These are phyloP conservation scores for Uropetala carovei DNA, from an alignment of 2,888 invertebrate genomes.

Conservation along the genomic window DNA sequence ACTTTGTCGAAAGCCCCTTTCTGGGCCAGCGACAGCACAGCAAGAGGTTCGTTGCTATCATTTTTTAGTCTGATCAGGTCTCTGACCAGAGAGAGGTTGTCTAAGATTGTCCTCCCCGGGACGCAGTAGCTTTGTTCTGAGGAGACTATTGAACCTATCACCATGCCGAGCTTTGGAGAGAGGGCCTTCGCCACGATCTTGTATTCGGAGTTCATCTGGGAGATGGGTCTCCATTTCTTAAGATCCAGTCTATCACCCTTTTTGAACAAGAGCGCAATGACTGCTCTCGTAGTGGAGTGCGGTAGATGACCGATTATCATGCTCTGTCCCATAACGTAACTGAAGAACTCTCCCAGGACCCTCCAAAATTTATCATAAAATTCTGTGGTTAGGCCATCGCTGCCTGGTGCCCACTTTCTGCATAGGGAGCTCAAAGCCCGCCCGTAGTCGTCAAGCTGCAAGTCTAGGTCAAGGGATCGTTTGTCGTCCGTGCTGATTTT, in stretches of 20 bases:
- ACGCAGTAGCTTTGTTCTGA: neutral
- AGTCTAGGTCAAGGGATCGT: too few relatives aligned
- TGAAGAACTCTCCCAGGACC: too few relatives aligned
- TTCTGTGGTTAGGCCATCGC: too few relatives aligned
- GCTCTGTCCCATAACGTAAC: too few relatives aligned
- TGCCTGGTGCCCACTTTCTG: too few relatives aligned
- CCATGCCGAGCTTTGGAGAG: neutral
- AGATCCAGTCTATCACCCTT: constrained; percentile 28
- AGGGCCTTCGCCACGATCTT: constrained; percentile 59
- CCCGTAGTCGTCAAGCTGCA: too few relatives aligned
- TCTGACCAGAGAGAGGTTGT: constrained; percentile 36
- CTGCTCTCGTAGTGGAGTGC: too few relatives aligned
- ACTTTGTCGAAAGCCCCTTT: constrained; percentile 58
- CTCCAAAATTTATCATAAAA: too few relatives aligned
- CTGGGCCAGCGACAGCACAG: constrained; percentile 55
- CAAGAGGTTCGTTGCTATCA: neutral
- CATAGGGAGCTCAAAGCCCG: too few relatives aligned
- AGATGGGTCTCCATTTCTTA: constrained; percentile 64
- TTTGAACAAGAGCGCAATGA: neutral
- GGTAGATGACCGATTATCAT: too few relatives aligned
- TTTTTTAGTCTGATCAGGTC: constrained; percentile 41
- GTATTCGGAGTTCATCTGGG: constrained; percentile 57
- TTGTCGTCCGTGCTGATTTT: too few relatives aligned
- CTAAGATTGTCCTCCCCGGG: neutral
- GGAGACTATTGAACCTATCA: neutral